These are phyloP conservation scores for Guaruba guarouba DNA, from an alignment of 2,113 vertebrate genomes.

Conservation along the genomic window DNA sequence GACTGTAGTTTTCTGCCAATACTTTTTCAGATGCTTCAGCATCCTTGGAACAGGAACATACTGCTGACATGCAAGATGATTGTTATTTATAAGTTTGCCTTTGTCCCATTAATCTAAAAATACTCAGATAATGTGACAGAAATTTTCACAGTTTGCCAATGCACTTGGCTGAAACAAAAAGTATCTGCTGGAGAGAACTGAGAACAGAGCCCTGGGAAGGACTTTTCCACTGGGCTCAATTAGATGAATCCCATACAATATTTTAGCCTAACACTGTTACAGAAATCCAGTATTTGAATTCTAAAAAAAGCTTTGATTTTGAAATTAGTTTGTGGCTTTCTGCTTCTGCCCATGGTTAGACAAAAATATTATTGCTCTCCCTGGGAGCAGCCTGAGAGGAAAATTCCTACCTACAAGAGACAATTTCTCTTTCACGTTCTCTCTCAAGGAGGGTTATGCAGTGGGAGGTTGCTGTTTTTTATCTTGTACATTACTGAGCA, in stretches of 20 bases:
- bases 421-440: background rate
- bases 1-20: background rate
- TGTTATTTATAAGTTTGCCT: conserved; percentile 34
- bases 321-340: background rate
- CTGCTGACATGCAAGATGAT: background rate
- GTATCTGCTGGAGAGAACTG: background rate
- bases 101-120: conserved; percentile 36
- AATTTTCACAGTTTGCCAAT: background rate
- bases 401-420: background rate
- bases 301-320: background rate
- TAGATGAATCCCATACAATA: background rate
- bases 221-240: background rate
- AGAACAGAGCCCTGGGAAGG: background rate
- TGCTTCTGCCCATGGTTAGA: background rate
- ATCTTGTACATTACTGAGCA: background rate
- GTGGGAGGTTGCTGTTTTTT: background rate
- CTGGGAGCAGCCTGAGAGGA: background rate
- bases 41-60: background rate
- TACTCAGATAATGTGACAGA: conserved; percentile 2
- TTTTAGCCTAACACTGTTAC: background rate
- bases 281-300: background rate
- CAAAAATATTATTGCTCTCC: background rate
- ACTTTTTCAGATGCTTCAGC: background rate
- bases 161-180: background rate
- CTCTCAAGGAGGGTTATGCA: background rate